Evolutionary conservation across 2,888 invertebrate genomes (phyloP), one percentile per base, ranked within the genome.

Genomic region (Cantharis rustica): DNA sequence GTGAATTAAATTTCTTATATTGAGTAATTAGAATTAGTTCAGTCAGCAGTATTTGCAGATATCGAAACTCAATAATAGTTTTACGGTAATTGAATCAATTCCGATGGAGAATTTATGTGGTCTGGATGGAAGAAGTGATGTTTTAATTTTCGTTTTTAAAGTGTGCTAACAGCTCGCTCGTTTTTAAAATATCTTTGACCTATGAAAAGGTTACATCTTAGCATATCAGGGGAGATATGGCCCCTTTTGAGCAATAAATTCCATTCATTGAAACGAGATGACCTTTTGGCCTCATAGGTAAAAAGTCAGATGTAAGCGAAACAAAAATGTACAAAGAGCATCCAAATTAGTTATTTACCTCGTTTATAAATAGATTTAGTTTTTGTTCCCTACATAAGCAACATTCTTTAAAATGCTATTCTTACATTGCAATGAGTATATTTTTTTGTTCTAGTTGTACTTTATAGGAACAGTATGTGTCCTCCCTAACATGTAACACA

Each of bases 201-300:
- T 86, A 86, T 85, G 78, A 75, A 86, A 87, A 87, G 87, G 87
- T 87, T 85, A 87, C 82, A 84, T 84, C 86, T 86, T 86, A 85
- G 80, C 85, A 80, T 86, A 86, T 87, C 86, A 87, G 85, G 86
- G 85, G 84, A 86, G 87, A 87, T 87, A 68, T 78, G 84, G 86
- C 87, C 88, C 88, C 87, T 85, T 84, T 84, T 84, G 87, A 84
- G 83, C 84, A 85, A 86, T 88, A 88, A 88, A 87, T 86, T 83
- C 81, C 80, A 83, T 83, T 86, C 87, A 87, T 88, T 88, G 87
- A 87, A 85, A 86, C 86, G 84, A 69, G 73, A 80, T 85, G 87
- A 87, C 88, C 88, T 87, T 87, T 87, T 78, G 82, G 83, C 81
- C 84, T 84, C 84, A 83, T 85, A 86, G 85, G 86, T 86, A 86